Conservation (phyloP, 2,797 vertebrate species). For the Cyclura pinguis region DNA sequence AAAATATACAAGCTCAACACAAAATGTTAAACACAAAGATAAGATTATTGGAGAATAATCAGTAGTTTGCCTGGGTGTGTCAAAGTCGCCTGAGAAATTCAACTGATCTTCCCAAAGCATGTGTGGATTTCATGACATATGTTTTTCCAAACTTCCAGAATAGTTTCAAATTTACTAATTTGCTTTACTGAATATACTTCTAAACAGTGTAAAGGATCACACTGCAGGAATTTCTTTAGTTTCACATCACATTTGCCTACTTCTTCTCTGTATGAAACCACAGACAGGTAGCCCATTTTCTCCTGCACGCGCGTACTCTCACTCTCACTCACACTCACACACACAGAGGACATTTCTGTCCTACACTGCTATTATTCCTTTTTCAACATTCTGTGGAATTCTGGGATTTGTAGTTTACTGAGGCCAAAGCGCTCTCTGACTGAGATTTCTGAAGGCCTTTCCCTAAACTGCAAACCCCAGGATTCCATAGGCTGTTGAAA, state of each 20-base stretch:
- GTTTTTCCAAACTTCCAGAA: not conserved
- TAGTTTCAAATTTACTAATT: not conserved
- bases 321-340: too few species aligned
- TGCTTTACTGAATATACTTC: not conserved
- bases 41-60: not conserved
- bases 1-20: constrained; percentile 2
- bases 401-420: too few species aligned
- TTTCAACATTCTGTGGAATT: too few species aligned
- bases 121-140: not conserved
- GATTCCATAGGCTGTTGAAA: too few species aligned
- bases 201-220: not conserved
- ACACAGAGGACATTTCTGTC: too few species aligned
- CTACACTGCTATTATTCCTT: too few species aligned
- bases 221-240: not conserved
- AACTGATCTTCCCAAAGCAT: not conserved
- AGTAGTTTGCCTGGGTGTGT: not conserved
- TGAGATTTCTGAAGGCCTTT: too few species aligned
- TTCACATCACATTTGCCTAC: not conserved
- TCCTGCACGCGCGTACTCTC: too few species aligned
- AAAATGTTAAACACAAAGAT: constrained; percentile 8
- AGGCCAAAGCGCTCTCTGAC: too few species aligned
- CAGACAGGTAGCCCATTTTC: too few species aligned
- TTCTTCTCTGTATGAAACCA: too few species aligned
- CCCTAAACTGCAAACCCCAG: too few species aligned
- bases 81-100: not conserved